phyloP scores from a whole-genome alignment of 2,113 vertebrate species.

The Gavia stellata region DNA sequence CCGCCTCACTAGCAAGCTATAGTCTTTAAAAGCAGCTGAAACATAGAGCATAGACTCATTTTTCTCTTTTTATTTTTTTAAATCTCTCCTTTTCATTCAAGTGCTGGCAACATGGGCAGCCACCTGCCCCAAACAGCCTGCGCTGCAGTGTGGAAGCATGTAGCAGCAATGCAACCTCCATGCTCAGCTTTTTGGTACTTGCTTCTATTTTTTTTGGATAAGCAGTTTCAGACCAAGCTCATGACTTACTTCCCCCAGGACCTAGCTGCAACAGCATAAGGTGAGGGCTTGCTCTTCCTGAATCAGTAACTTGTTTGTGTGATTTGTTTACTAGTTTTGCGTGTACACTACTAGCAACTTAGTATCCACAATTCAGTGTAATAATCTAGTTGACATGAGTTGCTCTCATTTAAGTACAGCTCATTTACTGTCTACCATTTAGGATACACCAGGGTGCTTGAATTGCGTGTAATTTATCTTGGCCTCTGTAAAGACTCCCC shows the following conservation, averaged over 20 bases:
- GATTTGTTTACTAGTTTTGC: not conserved
- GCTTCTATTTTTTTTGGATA: not conserved
- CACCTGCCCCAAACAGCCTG: not conserved
- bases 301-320: not conserved
- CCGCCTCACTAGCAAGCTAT: not conserved
- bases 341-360: not conserved
- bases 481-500: not conserved
- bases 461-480: not conserved
- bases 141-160: rapidly evolving
- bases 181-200: not conserved
- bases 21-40: not conserved
- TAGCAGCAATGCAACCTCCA: not conserved
- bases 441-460: not conserved
- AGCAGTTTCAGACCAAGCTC: not conserved
- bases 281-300: not conserved
- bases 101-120: not conserved
- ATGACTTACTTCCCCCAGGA: not conserved
- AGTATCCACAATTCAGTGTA: not conserved
- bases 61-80: not conserved
- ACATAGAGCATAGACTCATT: rapidly evolving
- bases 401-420: not conserved
- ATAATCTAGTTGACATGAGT: not conserved
- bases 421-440: not conserved
- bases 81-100: not conserved
- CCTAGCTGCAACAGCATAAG: not conserved